Conservation (phyloP, 2,888 invertebrate genomes). For the Nymphalis polychloros region DNA sequence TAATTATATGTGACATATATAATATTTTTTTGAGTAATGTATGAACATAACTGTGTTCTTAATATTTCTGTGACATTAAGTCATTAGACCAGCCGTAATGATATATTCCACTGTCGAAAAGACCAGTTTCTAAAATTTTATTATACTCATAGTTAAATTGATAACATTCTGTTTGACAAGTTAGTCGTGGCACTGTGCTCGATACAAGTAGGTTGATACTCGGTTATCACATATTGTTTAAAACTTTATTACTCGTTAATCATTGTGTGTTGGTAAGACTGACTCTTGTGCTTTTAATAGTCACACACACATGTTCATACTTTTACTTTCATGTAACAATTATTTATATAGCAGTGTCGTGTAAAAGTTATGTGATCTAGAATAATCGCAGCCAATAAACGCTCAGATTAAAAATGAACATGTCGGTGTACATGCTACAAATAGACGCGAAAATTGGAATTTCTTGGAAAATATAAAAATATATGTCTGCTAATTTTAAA, state of each 20-base stretch:
- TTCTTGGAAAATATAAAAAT: too few relatives aligned
- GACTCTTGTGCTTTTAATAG: not conserved
- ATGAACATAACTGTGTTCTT: too few relatives aligned
- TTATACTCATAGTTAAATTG: constrained; percentile 20
- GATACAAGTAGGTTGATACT: constrained; percentile 28
- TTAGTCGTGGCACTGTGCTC: constrained; percentile 26
- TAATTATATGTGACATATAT: too few relatives aligned
- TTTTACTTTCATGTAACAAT: too few relatives aligned
- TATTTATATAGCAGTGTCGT: too few relatives aligned
- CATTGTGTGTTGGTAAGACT: not conserved
- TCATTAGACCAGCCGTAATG: not conserved
- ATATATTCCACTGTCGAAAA: constrained; percentile 1
- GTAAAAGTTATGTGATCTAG: too few relatives aligned
- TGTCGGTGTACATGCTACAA: too few relatives aligned
- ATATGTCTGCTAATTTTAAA: not conserved
- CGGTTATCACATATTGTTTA: constrained; percentile 8
- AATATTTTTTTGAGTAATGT: too few relatives aligned
- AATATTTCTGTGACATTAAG: not conserved
- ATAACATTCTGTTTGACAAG: constrained; percentile 29
- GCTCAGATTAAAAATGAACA: too few relatives aligned
- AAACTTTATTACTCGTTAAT: not conserved
- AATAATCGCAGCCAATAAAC: too few relatives aligned
- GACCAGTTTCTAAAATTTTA: constrained; percentile 23
- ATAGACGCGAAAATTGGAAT: too few relatives aligned
- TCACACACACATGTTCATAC: too few relatives aligned